Conservation (phyloP, 2,797 vertebrate species). For the Neosilurus hyrtlii region DNA sequence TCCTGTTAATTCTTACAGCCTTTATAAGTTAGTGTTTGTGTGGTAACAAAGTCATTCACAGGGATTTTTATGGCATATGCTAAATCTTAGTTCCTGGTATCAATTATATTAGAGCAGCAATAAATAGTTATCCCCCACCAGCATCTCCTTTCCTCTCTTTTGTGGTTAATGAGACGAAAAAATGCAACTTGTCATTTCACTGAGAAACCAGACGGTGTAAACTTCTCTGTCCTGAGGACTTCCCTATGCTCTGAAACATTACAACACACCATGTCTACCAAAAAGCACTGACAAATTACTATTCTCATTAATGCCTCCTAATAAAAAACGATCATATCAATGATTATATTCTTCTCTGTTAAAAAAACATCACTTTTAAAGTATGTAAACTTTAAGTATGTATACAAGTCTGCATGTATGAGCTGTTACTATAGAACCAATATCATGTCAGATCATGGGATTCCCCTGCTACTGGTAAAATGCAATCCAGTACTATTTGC, state of each 20-base stretch:
- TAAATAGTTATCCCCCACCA: not conserved
- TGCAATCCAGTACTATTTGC: not conserved
- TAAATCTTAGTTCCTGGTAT: too few relatives aligned
- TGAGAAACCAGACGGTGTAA: not conserved
- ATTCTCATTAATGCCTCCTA: not conserved
- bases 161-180: conserved; percentile 14
- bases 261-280: not conserved
- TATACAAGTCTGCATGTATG: not conserved
- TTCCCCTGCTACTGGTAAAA: too few relatives aligned
- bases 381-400: too few relatives aligned
- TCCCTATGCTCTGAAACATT: not conserved
- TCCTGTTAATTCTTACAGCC: too few relatives aligned
- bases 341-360: not conserved
- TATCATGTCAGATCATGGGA: not conserved
- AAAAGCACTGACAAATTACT: not conserved
- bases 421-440: not conserved
- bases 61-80: too few relatives aligned
- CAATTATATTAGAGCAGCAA: not conserved
- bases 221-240: not conserved
- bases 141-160: too few relatives aligned
- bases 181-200: conserved; percentile 7
- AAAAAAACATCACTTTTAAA: not conserved
- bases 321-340: not conserved
- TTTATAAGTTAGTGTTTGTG: too few relatives aligned
- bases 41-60: too few relatives aligned